Conservation (phyloP, 2,888 invertebrate species). For the Prosapia bicincta region DNA sequence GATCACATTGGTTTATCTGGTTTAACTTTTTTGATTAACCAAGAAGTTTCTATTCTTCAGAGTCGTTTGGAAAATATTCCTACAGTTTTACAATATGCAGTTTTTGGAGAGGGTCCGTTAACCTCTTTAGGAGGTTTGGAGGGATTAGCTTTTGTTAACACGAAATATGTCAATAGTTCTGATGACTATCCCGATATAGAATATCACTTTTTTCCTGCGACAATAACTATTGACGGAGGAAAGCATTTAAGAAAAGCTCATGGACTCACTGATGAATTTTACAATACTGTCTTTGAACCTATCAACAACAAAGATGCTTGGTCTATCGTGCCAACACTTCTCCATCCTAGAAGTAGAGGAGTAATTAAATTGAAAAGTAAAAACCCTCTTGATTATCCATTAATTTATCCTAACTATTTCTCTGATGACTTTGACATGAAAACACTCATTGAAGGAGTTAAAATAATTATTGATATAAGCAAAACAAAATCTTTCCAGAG, state of each 20-base stretch:
- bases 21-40: too few species aligned
- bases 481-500: slow-evolving; percentile 74
- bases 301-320: slow-evolving; percentile 74
- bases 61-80: too few species aligned
- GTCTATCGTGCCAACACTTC: slow-evolving; percentile 73
- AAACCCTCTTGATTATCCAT: slow-evolving; percentile 84
- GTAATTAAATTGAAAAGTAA: slow-evolving; percentile 73
- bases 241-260: slow-evolving; percentile 76
- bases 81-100: too few species aligned
- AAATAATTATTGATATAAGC: slow-evolving; percentile 76
- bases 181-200: slow-evolving; percentile 88
- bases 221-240: too few species aligned
- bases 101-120: too few species aligned
- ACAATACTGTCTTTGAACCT: too few species aligned
- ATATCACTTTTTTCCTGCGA: too few species aligned
- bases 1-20: too few species aligned
- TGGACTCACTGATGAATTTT: too few species aligned
- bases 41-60: too few species aligned
- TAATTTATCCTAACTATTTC: slow-evolving; percentile 91
- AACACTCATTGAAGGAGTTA: too few species aligned
- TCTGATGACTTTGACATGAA: slow-evolving; percentile 68
- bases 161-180: slow-evolving; percentile 74
- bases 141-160: slow-evolving; percentile 84
- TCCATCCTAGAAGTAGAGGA: slow-evolving; percentile 83
- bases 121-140: too few species aligned